Percentiles rank a stretch among this genome's conserved stretches.
These are phyloP conservation scores for Hymenopus coronatus DNA, from an alignment of 2,888 invertebrate genomes.

Conservation along the genomic window DNA sequence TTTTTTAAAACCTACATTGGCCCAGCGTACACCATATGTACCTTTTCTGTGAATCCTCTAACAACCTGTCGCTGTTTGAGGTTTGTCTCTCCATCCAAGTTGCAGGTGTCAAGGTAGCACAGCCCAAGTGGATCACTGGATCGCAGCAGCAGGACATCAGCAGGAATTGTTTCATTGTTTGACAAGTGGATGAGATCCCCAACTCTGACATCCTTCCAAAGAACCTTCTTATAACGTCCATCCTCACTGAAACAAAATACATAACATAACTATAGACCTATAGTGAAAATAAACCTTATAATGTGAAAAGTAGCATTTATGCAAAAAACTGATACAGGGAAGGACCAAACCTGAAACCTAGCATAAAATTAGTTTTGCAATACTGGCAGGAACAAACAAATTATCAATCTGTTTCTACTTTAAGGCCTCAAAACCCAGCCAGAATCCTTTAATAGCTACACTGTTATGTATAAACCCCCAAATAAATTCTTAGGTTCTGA, in stretches of 20 bases:
- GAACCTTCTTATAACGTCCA: conserved; percentile 76
- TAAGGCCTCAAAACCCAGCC: too few relatives aligned
- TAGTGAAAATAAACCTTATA: too few relatives aligned
- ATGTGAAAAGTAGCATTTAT: too few relatives aligned
- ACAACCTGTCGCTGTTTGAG: conserved; percentile 87
- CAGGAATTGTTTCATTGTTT: conserved; percentile 95
- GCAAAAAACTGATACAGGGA: too few relatives aligned
- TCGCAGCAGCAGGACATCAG: conserved; percentile 86
- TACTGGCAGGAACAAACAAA: too few relatives aligned
- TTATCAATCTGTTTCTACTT: too few relatives aligned
- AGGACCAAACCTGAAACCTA: too few relatives aligned
- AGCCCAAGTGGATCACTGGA: conserved; percentile 85
- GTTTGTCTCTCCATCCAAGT: conserved; percentile 95
- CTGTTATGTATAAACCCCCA: too few relatives aligned
- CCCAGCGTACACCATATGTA: conserved; percentile 40
- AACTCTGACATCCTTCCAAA: conserved; percentile 88
- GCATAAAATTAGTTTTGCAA: too few relatives aligned
- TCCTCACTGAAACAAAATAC: conserved; percentile 60
- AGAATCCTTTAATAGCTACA: too few relatives aligned
- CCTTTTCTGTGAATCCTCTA: conserved; percentile 71
- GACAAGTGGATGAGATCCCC: conserved; percentile 94
- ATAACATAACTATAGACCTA: neutral
- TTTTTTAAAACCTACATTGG: too few relatives aligned
- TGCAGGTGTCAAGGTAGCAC: conserved; percentile 94
- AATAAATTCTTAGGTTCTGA: too few relatives aligned